phyloP scores from a whole-genome alignment of 2,888 invertebrate species.

The Scaptomyza flava region DNA sequence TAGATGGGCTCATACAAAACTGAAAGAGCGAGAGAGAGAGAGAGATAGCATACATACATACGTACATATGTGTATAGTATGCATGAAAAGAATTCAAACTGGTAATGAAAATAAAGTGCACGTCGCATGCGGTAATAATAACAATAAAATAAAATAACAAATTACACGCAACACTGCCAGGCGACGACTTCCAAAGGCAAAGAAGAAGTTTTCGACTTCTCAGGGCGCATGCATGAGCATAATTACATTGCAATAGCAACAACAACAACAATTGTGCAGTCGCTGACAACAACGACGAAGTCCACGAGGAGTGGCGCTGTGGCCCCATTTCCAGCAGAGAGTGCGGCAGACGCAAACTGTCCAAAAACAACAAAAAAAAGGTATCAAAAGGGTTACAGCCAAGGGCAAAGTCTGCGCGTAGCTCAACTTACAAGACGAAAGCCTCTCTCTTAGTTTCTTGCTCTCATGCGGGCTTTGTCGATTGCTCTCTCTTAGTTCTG shows the following conservation, averaged over 20 bases:
- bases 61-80: constrained; percentile 1
- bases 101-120: constrained; percentile 80
- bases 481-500: constrained; percentile 64
- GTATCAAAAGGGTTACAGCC: constrained; percentile 65
- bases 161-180: constrained; percentile 82
- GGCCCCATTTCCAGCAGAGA: constrained; percentile 65
- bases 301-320: constrained; percentile 37
- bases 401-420: constrained; percentile 52
- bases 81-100: constrained; percentile 78
- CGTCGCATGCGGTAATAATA: constrained; percentile 82
- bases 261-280: constrained; percentile 51
- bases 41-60: constrained; percentile 52
- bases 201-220: constrained; percentile 3
- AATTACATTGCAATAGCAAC: constrained; percentile 68
- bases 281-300: constrained; percentile 35
- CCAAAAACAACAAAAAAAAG: constrained; percentile 18
- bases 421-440: constrained; percentile 37
- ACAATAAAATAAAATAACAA: constrained; percentile 83
- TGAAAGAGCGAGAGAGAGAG: constrained; percentile 8
- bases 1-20: constrained; percentile 52
- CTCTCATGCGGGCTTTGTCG: constrained; percentile 29
- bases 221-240: constrained; percentile 55
- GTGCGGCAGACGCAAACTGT: constrained; percentile 22
- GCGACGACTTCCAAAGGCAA: constrained; percentile 12
- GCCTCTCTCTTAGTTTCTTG: constrained; percentile 29